A percentile compares a stretch with the other conserved stretches of the same genome.
Evolutionary conservation across 2,113 vertebrate species (phyloP).

Genomic region (Phaethornis superciliosus): DNA sequence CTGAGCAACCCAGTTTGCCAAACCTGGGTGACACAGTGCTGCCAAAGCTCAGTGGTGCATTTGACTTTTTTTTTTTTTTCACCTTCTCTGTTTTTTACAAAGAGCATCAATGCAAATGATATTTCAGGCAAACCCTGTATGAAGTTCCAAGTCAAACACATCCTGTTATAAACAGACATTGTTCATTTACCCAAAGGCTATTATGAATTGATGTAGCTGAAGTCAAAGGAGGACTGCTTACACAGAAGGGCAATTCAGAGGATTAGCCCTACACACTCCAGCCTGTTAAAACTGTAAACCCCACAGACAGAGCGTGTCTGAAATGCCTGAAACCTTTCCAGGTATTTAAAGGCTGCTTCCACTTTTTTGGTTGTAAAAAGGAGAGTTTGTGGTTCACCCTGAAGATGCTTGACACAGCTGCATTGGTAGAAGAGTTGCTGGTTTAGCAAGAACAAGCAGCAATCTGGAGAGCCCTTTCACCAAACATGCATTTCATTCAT

Average conservation of each 20-base stretch:
- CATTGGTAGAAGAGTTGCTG: neutral
- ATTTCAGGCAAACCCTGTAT: neutral
- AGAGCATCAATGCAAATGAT: neutral
- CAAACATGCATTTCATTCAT: rapidly evolving
- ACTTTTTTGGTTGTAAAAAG: neutral
- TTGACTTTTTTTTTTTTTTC: neutral
- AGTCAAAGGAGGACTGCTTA: neutral
- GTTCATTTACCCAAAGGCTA: neutral
- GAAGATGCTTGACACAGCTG: neutral
- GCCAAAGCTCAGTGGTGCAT: neutral
- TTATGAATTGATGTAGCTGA: neutral
- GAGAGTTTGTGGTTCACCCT: neutral
- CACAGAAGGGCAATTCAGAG: neutral
- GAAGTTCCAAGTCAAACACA: neutral
- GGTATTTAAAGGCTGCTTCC: neutral
- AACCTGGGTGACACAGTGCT: neutral
- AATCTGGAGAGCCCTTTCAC: neutral
- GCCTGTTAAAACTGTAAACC: neutral
- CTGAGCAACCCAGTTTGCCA: neutral
- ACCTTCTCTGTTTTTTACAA: neutral
- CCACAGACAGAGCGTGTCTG: neutral
- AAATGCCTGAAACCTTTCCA: neutral
- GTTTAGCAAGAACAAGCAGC: neutral
- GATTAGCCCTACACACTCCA: neutral
- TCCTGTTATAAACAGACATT: neutral